Base-by-base conservation (phyloP, 2,113 vertebrate species). In the Gadus chalcogrammus region DNA sequence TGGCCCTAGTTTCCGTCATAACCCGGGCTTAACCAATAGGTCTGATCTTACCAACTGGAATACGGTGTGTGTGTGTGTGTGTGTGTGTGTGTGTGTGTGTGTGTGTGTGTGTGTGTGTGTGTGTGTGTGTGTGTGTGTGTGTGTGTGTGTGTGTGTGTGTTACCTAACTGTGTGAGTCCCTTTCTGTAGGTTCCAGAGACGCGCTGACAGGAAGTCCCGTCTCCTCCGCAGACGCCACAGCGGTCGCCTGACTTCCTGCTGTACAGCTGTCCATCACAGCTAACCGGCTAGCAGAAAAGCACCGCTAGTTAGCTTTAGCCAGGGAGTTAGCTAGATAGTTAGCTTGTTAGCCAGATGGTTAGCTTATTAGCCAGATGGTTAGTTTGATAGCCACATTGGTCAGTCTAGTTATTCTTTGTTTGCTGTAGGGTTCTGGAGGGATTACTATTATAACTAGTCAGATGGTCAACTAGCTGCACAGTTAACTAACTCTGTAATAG, bases 91-190 rank as follows among this genome's bases (percentile, higher is more conserved):
- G 35, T 79, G 73, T 78, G 53, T 67, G 59, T 61, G 65, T 82
- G 73, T 82, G 65, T 76, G 67, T 85, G 17, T 79, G 76, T 81
- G 73, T 81, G 87, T 87, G 87, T 48, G 27, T 69, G 56, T 22
- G 28, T 64, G 64, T 18, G n/a, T 65, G 64, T 38, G 38, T 22
- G 58, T 69, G 35, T 79, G 73, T 78, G 53, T 67, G 59, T 61
- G 65, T 82, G 73, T 82, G 65, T 76, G 67, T 85, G 17, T 79
- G 76, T 81, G 73, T 81, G 87, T 87, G 87, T 89, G 85, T 91
- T 95, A 95, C 94, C 94, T 94, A 95, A 94, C 92, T 95, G 94
- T 94, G 94, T 80, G 92, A 94, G 80, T 88, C 92, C 92, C 87
- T 88, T 95, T 88, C 94, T 92, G 88, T 93, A 95, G 82, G 90